These are phyloP conservation scores for Varroa destructor DNA, from an alignment of 1,140 invertebrate species.

Conservation along the genomic window DNA sequence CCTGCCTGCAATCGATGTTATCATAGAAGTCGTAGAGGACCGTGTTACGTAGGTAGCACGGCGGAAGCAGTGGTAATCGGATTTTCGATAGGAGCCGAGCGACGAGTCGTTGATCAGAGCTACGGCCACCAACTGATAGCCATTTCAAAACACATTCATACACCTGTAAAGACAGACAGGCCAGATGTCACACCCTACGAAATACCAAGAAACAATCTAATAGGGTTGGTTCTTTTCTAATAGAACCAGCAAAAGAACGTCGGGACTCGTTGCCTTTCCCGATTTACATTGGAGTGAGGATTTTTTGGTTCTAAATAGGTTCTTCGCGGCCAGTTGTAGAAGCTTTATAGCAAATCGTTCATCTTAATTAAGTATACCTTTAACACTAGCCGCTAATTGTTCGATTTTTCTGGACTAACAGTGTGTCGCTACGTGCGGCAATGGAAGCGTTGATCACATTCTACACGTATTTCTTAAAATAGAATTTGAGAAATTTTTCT, in stretches of 20 bases:
- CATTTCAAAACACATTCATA: conserved; percentile 80
- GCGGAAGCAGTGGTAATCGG: conserved; percentile 39
- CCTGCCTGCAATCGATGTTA: conserved; percentile 19
- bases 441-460: no score
- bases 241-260: neutral
- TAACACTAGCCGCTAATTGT: no score
- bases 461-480: no score
- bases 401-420: no score
- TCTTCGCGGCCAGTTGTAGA: no score
- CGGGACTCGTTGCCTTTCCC: no score
- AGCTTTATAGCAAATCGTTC: no score
- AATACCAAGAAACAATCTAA: neutral
- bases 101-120: conserved; percentile 35
- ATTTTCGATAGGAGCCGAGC: conserved; percentile 38
- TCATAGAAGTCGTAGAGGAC: conserved; percentile 35
- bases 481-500: no score
- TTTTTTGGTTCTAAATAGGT: no score
- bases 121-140: conserved; percentile 66
- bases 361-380: no score
- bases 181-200: neutral
- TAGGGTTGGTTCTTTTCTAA: neutral
- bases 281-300: no score
- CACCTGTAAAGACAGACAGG: conserved; percentile 48
- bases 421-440: no score
- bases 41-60: conserved; percentile 38